Conservation (phyloP, 2,888 invertebrate genomes). For the Noctua janthina region DNA sequence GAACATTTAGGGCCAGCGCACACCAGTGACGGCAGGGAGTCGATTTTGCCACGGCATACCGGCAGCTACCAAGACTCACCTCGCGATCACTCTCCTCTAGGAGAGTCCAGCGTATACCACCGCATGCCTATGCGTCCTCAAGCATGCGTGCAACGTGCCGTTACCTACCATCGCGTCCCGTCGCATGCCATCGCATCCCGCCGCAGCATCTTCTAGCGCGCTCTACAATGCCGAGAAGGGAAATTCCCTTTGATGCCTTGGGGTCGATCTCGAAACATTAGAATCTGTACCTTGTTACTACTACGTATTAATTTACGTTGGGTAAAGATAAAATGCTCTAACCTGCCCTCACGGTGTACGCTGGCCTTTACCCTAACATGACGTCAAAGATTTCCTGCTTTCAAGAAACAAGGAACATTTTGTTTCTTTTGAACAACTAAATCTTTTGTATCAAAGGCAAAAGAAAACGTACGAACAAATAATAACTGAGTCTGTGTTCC, state of each 20-base stretch:
- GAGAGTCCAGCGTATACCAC: neutral
- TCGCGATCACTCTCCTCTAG: too few relatives aligned
- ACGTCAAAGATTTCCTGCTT: slow-evolving; percentile 28
- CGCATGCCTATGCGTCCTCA: neutral
- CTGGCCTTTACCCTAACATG: neutral
- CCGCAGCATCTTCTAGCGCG: neutral
- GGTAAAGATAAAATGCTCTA: neutral
- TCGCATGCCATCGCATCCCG: too few relatives aligned
- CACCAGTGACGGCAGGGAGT: neutral
- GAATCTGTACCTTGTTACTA: neutral
- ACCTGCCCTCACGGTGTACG: neutral
- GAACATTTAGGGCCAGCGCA: neutral
- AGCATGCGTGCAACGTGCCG: too few relatives aligned
- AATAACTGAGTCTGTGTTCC: slow-evolving; percentile 18
- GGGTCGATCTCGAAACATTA: neutral
- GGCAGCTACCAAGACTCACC: neutral
- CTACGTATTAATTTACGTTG: neutral
- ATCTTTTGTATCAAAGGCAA: slow-evolving; percentile 37
- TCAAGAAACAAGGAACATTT: slow-evolving; percentile 8
- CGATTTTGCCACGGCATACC: neutral
- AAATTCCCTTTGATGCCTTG: neutral
- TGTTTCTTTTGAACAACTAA: slow-evolving; percentile 32
- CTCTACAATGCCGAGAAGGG: neutral
- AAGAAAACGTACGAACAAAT: slow-evolving; percentile 13
- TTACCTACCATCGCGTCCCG: neutral